A percentile compares a stretch with the other conserved stretches of the same genome.
phyloP scores from a whole-genome alignment of 1,140 invertebrate genomes.

The Stegodyphus mimosarum region DNA sequence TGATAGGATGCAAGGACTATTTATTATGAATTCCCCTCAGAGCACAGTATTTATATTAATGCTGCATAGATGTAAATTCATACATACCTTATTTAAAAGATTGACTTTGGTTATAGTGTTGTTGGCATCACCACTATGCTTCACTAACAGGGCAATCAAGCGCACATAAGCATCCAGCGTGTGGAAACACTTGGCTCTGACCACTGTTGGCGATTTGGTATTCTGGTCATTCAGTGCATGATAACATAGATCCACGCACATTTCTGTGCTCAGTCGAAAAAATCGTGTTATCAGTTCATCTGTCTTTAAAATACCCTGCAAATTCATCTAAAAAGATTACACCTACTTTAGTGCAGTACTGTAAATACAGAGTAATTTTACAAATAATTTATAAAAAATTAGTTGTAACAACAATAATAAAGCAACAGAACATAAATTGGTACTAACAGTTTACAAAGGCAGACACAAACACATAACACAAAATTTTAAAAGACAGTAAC shows the following conservation, averaged over 20 bases:
- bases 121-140: conserved; percentile 86
- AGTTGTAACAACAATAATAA: no score
- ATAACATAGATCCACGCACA: conserved; percentile 96
- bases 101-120: conserved; percentile 96
- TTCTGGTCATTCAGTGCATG: conserved; percentile 72
- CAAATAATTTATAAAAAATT: no score
- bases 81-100: conserved; percentile 88
- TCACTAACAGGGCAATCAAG: conserved; percentile 94
- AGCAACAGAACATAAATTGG: no score
- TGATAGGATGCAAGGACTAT: no score
- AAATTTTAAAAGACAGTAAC: no score
- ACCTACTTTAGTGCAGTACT: no score
- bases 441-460: no score
- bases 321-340: conserved; percentile 82
- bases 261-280: conserved; percentile 95
- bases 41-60: neutral
- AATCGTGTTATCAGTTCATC: conserved; percentile 97
- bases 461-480: no score
- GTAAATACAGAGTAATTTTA: no score
- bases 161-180: conserved; percentile 96
- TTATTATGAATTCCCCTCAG: no score
- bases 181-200: conserved; percentile 92
- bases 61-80: neutral
- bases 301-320: conserved; percentile 95
- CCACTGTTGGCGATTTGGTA: conserved; percentile 70